Base-by-base conservation (phyloP, 2,113 vertebrate species). In the Chauna torquata region DNA sequence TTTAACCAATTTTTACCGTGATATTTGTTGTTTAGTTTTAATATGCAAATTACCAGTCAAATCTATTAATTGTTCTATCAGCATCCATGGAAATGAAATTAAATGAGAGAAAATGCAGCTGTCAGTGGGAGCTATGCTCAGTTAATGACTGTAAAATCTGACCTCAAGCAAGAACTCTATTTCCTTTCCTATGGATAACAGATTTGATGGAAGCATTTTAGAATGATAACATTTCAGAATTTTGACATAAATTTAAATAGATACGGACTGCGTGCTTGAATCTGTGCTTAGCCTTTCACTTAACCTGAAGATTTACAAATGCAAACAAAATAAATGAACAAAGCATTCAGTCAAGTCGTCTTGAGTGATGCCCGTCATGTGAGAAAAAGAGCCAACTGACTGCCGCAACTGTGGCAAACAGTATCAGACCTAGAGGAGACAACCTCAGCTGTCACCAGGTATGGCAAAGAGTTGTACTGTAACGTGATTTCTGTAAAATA, bases 201-300 rank as follows among this genome's bases (percentile, higher is more conserved):
- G n/a, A 45, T 94, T 92, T 87, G 75, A 94, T 86, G 45, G 71
- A 85, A 89, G 42, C 25, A 30, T 94, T 95, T 94, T 80, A 45
- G 32, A 74, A 34, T 70, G 54, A 68, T 94, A 66, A 65, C 86
- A 88, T 70, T 92, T 96, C 94, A 96, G 81, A 94, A 62, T 62
- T 77, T 82, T 97, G 89, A 95, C 95, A 70, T 92, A 0, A 69
- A 42, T 96, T 96, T 80, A 91, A 96, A 95, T 85, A 38, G 83
- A 76, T 88, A 32, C 4, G 7, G 94, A 95, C 90, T 93, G 66
- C 0, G 0, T 87, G 58, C 81, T 92, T 72, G 36, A 79, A 70
- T 94, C 78, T 90, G 25, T 91, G 25, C 45, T 96, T 94, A 91
- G 81, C 86, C 74, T 94, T 94, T 94, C 86, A 80, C 54, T 94